Percentiles rank a stretch among this genome's conserved stretches.
phyloP scores from a whole-genome alignment of 2,113 vertebrate species.

The Lagopus muta region DNA sequence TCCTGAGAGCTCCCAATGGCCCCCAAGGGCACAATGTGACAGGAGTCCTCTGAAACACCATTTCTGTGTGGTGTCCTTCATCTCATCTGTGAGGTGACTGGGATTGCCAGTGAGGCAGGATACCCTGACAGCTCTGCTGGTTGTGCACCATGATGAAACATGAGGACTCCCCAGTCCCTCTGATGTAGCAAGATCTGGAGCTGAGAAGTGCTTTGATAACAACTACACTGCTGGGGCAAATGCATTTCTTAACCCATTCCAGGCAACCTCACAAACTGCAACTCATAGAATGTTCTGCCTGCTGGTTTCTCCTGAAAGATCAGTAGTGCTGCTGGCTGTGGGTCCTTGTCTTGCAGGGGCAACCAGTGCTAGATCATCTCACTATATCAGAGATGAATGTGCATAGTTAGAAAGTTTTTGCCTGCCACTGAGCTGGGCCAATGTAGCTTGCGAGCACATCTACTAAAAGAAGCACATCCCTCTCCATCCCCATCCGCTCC shows the following conservation, averaged over 20 bases:
- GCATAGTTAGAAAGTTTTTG: background rate
- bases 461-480: background rate
- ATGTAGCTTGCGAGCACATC: background rate
- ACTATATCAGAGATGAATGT: too few relatives aligned
- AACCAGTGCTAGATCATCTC: background rate
- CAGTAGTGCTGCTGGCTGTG: background rate
- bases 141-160: background rate
- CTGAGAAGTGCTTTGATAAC: background rate
- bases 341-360: background rate
- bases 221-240: background rate
- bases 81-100: background rate
- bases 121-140: rapidly evolving
- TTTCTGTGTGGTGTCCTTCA: background rate
- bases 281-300: background rate
- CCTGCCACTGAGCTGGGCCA: background rate
- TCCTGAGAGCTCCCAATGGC: background rate
- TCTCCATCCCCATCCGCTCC: background rate
- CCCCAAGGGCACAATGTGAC: background rate
- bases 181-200: background rate
- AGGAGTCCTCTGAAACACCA: background rate
- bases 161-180: background rate
- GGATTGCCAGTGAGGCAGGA: background rate
- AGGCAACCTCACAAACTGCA: background rate
- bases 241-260: background rate
- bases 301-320: background rate